Base-by-base conservation (phyloP, 2,797 vertebrate species). In the Cossypha niveicapilla region DNA sequence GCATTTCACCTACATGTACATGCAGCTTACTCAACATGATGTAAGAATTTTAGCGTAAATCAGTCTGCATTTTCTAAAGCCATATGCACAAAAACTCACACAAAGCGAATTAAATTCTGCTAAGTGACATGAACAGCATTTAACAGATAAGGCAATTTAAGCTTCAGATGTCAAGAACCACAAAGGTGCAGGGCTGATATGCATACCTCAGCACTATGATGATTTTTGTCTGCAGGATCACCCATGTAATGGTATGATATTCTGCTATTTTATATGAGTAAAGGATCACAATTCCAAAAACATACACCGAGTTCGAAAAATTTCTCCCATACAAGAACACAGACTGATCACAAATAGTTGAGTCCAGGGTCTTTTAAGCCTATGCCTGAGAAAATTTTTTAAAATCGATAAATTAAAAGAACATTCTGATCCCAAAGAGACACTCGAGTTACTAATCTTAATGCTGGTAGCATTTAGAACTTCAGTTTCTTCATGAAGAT, bases 1-100 rank as follows among this genome's bases (percentile, higher is more conserved):
- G 10, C 2, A 9, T 63, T 1, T 53, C 23, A 75, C 21, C 28
- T 18, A 47, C 2, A 5, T 0, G 0, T 10, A 37, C 4, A 18
- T 34, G 47, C 44, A 62, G 51, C 22, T 51, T 74, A 45, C 17
- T 54, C 37, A 50, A 50, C 2, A 8, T 1, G 6, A 70, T 14
- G 5, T 11, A 81, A 63, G 35, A 63, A 75, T 62, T 86, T 27
- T 13, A 65, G 11, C 13, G 0, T 8, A 50, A 34, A 6, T 39
- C 45, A 34, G 7, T 28, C 48, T 66, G 44, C 21, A 45, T 82
- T 85, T 50, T 47, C 63, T 73, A 82, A 83, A 75, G 32, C 39
- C 24, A 41, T 14, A 30, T 3, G 9, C 28, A 53, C 28, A 78
- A 32, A 88, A 80, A 57, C 15, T 65, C 54, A 80, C 9, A 53